Evolutionary conservation across 2,888 invertebrate genomes (phyloP).

Genomic region (Galeopsomyia nigrocyanea): DNA sequence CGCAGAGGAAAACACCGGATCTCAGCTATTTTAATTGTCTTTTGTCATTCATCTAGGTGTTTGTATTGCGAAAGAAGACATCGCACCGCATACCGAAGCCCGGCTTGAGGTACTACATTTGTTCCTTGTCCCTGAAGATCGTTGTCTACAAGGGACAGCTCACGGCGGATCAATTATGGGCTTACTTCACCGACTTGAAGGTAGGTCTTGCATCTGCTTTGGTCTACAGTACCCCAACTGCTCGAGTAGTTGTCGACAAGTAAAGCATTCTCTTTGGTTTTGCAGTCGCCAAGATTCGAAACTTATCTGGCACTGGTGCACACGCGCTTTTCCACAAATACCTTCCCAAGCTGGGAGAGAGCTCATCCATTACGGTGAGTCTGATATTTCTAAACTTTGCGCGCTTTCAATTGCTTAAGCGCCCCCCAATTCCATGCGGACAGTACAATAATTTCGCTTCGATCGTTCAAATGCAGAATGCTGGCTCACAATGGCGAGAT

Average conservation of each 20-base stretch:
- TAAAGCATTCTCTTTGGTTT: conserved; percentile 44
- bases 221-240: too few species aligned
- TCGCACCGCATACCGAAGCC: conserved; percentile 89
- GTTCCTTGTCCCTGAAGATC: conserved; percentile 90
- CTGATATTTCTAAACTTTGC: background rate
- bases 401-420: too few species aligned
- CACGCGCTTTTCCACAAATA: conserved; percentile 98
- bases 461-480: conserved; percentile 71
- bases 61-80: conserved; percentile 92
- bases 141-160: conserved; percentile 98
- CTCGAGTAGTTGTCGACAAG: conserved; percentile 36
- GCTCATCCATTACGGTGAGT: conserved; percentile 94
- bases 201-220: conserved; percentile 54
- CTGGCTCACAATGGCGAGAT: conserved; percentile 99
- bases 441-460: conserved; percentile 1
- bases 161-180: conserved; percentile 94
- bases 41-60: conserved; percentile 75
- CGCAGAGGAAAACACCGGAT: background rate
- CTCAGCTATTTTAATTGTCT: too few species aligned
- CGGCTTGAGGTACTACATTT: conserved; percentile 94
- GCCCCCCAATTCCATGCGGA: background rate
- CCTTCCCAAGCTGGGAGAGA: conserved; percentile 99
- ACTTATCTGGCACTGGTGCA: conserved; percentile 97
- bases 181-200: conserved; percentile 77
- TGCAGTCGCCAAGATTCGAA: conserved; percentile 87